These are phyloP conservation scores for Monopis laevigella DNA, from an alignment of 2,888 invertebrate species.

Conservation along the genomic window DNA sequence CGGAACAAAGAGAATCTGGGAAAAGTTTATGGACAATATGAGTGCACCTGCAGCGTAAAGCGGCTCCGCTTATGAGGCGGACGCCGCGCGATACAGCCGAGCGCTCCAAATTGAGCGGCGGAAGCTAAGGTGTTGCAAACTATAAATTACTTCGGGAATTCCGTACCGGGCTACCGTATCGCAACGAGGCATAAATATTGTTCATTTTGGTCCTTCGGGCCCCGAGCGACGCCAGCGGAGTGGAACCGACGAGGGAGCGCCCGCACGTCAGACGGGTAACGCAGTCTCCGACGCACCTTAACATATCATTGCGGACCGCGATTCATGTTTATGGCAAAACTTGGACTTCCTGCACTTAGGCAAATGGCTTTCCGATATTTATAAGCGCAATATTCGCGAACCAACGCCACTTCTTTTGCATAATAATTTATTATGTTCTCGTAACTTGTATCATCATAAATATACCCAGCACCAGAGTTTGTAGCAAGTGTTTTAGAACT, in stretches of 20 bases:
- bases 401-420: constrained; percentile 47
- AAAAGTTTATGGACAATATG: constrained; percentile 6
- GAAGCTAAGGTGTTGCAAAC: constrained; percentile 43
- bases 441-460: constrained; percentile 6
- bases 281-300: constrained; percentile 30
- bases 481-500: neutral
- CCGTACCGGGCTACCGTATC: constrained; percentile 45
- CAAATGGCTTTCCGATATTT: constrained; percentile 65
- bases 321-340: constrained; percentile 65
- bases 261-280: neutral
- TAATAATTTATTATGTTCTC: constrained; percentile 34
- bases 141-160: constrained; percentile 58
- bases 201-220: constrained; percentile 48
- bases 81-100: constrained; percentile 4
- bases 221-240: constrained; percentile 26
- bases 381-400: constrained; percentile 46
- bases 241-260: constrained; percentile 21
- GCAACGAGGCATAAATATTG: constrained; percentile 52
- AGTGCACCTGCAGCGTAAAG: constrained; percentile 4
- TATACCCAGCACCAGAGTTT: constrained; percentile 2
- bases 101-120: constrained; percentile 21
- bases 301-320: constrained; percentile 61
- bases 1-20: constrained; percentile 2
- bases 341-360: constrained; percentile 63
- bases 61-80: constrained; percentile 1